These are phyloP conservation scores for Pogona vitticeps DNA, from an alignment of 2,113 vertebrate genomes.

Conservation along the genomic window DNA sequence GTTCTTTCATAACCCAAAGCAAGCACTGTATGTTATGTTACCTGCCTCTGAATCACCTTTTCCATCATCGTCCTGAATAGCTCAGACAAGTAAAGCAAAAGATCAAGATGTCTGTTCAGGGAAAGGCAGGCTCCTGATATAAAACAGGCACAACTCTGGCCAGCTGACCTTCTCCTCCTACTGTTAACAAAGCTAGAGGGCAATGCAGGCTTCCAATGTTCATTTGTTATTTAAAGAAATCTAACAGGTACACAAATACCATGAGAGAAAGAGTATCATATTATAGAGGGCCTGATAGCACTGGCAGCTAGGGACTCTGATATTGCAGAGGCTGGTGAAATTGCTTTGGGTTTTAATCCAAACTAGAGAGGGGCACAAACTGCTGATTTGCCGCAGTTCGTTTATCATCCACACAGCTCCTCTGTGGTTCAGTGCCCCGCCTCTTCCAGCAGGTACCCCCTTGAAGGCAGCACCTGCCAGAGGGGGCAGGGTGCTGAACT, in stretches of 20 bases:
- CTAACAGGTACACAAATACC: neutral
- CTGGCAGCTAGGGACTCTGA: too few relatives aligned
- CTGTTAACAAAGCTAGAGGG: neutral
- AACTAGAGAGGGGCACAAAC: too few relatives aligned
- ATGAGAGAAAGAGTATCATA: neutral
- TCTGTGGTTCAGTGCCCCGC: too few relatives aligned
- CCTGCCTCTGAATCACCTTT: conserved; percentile 35
- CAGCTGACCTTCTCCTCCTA: fast-evolving
- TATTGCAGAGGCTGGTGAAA: too few relatives aligned
- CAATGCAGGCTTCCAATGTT: fast-evolving
- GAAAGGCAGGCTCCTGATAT: neutral
- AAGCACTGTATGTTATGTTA: conserved; percentile 5
- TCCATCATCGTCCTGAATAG: conserved; percentile 3
- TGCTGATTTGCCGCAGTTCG: too few relatives aligned
- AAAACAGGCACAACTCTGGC: neutral
- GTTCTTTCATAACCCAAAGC: conserved; percentile 9
- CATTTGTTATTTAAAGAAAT: neutral
- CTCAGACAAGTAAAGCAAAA: neutral
- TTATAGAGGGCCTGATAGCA: too few relatives aligned
- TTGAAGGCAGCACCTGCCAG: too few relatives aligned
- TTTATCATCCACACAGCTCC: too few relatives aligned
- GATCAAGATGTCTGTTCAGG: neutral
- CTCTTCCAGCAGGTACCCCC: too few relatives aligned
- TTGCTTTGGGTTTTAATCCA: too few relatives aligned
- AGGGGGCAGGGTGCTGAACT: too few relatives aligned